phyloP scores from a whole-genome alignment of 2,113 vertebrate species.

The Puntigrus tetrazona region DNA sequence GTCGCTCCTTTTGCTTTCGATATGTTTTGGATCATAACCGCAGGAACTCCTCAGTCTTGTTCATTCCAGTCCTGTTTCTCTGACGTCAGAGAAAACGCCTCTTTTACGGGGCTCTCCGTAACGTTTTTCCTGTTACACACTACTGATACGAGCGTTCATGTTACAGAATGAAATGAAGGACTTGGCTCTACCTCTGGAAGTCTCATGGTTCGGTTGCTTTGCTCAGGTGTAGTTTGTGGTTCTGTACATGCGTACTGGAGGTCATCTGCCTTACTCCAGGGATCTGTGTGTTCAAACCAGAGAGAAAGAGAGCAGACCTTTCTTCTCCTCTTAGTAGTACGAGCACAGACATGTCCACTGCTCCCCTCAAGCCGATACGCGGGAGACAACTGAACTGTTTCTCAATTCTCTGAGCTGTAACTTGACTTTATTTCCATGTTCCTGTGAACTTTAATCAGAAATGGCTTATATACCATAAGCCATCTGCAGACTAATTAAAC shows the following conservation, averaged over 20 bases:
- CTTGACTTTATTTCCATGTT: slow-evolving; percentile 34
- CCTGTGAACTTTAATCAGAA: slow-evolving; percentile 30
- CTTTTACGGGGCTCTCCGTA: slow-evolving; percentile 26
- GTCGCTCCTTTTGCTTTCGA: slow-evolving; percentile 6
- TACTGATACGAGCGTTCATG: slow-evolving; percentile 51
- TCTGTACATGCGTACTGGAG: background rate
- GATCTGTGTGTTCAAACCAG: background rate
- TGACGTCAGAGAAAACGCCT: slow-evolving; percentile 34
- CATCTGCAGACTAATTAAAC: slow-evolving; percentile 54
- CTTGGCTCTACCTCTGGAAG: background rate
- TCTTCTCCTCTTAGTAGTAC: background rate
- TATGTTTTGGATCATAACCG: slow-evolving; percentile 40
- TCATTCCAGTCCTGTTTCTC: slow-evolving; percentile 45
- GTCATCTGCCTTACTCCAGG: background rate
- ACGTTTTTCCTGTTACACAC: slow-evolving; percentile 46
- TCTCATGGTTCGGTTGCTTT: background rate
- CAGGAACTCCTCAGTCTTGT: slow-evolving; percentile 32
- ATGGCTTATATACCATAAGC: slow-evolving; percentile 46
- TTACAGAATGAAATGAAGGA: slow-evolving; percentile 20
- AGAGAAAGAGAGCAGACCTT: background rate
- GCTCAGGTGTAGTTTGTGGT: slow-evolving; percentile 33
- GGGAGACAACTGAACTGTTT: slow-evolving; percentile 5
- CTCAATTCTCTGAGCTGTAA: slow-evolving; percentile 27
- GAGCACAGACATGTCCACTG: background rate
- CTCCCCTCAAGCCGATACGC: background rate